Conservation (phyloP, 2,888 invertebrate species). For the Emesis castigata region DNA sequence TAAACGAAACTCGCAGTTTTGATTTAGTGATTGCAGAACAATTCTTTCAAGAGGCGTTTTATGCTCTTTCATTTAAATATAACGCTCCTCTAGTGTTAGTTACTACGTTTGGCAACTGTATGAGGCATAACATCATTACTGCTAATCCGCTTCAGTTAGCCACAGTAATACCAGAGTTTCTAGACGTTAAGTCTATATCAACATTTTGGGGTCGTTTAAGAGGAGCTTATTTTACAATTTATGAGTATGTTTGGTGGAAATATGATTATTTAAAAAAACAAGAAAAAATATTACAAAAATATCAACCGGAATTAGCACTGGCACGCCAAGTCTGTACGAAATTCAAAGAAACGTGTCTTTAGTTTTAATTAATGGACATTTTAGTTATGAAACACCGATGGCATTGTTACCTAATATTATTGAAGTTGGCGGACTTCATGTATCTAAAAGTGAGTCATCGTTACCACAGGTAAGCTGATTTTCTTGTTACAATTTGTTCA, state of each 20-base stretch:
- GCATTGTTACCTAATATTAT: slow-evolving; percentile 87
- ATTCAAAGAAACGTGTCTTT: slow-evolving; percentile 80
- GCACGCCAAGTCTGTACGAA: slow-evolving; percentile 80
- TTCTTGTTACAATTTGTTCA: not conserved
- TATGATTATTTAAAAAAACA: slow-evolving; percentile 80
- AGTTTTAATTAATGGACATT: slow-evolving; percentile 84
- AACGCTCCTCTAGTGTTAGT: slow-evolving; percentile 79
- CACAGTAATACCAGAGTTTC: slow-evolving; percentile 78
- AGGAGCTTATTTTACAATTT: slow-evolving; percentile 82
- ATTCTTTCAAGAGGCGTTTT: slow-evolving; percentile 83
- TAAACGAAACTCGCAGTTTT: slow-evolving; percentile 77
- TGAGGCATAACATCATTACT: slow-evolving; percentile 78
- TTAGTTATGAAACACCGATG: slow-evolving; percentile 80
- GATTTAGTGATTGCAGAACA: slow-evolving; percentile 85
- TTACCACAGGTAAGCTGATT: slow-evolving; percentile 73
- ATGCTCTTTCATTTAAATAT: slow-evolving; percentile 82
- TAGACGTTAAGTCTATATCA: slow-evolving; percentile 82
- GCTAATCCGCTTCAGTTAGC: slow-evolving; percentile 82
- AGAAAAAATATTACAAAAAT: slow-evolving; percentile 77
- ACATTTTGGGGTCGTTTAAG: slow-evolving; percentile 84
- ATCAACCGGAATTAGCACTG: slow-evolving; percentile 76
- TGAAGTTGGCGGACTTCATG: slow-evolving; percentile 88
- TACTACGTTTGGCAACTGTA: slow-evolving; percentile 82
- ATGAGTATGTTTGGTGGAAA: slow-evolving; percentile 81
- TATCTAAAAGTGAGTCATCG: slow-evolving; percentile 75